phyloP scores from a whole-genome alignment of 2,113 vertebrate genomes.

The Sus scrofa region DNA sequence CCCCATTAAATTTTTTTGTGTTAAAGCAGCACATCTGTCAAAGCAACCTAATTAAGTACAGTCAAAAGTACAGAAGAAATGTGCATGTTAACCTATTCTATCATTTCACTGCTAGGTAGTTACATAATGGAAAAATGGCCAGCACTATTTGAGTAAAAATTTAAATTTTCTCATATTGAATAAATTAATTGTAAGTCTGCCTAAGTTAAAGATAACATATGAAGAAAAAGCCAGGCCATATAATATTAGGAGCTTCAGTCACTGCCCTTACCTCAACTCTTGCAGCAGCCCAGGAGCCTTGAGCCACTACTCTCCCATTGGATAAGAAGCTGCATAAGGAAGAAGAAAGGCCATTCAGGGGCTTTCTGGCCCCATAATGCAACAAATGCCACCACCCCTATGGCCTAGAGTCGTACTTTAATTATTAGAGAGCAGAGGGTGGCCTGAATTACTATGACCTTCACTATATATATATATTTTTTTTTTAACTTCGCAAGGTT shows the following conservation, averaged over 20 bases:
- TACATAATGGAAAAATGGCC: constrained; percentile 79
- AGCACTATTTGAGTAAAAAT: constrained; percentile 74
- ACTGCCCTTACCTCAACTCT: constrained; percentile 86
- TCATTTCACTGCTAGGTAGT: constrained; percentile 50
- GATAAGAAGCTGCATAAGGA: constrained; percentile 86
- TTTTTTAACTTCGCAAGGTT: constrained; percentile 64
- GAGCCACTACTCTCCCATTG: constrained; percentile 86
- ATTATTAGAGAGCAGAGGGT: constrained; percentile 77
- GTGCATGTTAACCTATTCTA: constrained; percentile 63
- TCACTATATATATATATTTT: constrained; percentile 48
- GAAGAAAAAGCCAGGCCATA: constrained; percentile 81
- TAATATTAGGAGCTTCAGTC: constrained; percentile 78
- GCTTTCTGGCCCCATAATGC: constrained; percentile 84
- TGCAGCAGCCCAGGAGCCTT: constrained; percentile 85
- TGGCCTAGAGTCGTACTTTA: constrained; percentile 73
- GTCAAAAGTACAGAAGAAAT: constrained; percentile 57
- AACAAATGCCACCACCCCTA: constrained; percentile 82
- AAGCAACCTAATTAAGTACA: constrained; percentile 36
- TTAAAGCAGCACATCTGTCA: constrained; percentile 43
- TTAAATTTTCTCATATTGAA: constrained; percentile 47
- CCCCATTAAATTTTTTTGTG: background rate
- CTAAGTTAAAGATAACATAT: constrained; percentile 75
- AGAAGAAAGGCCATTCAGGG: constrained; percentile 86
- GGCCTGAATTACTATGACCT: constrained; percentile 83
- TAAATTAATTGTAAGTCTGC: constrained; percentile 65